Evolutionary conservation across 2,113 vertebrate genomes (phyloP).

Genomic region (Callithrix jacchus): DNA sequence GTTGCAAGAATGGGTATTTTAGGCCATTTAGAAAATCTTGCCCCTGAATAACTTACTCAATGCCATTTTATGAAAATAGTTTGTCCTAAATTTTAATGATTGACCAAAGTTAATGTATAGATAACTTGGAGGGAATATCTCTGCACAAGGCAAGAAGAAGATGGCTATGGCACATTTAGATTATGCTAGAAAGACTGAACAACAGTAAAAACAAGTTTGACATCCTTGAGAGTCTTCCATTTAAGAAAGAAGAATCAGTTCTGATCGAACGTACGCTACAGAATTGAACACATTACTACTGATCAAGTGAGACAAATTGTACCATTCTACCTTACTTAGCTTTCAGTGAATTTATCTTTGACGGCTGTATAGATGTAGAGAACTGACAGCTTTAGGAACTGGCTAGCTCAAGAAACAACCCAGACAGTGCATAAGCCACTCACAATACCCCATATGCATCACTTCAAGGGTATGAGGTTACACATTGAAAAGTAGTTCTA

Average conservation of each 20-base stretch:
- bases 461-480: not conserved
- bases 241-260: conserved; percentile 62
- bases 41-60: not conserved
- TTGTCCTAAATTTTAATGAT: not conserved
- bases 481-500: not conserved
- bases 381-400: conserved; percentile 32
- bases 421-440: not conserved
- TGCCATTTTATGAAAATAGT: not conserved
- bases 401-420: not conserved
- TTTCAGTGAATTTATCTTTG: conserved; percentile 68
- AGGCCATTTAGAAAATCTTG: not conserved
- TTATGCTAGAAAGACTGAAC: conserved; percentile 41
- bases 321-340: conserved; percentile 59
- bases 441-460: not conserved
- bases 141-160: not conserved
- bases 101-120: not conserved
- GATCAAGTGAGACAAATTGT: conserved; percentile 64
- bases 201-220: conserved; percentile 2
- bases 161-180: conserved; percentile 17
- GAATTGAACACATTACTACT: conserved; percentile 60
- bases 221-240: conserved; percentile 51
- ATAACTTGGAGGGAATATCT: not conserved
- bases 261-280: conserved; percentile 36
- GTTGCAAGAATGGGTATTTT: not conserved
- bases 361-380: not conserved